A percentile compares a stretch with the other conserved stretches of the same genome.
Conservation (phyloP, 2,797 vertebrate genomes). For the Okamejei kenojei region DNA sequence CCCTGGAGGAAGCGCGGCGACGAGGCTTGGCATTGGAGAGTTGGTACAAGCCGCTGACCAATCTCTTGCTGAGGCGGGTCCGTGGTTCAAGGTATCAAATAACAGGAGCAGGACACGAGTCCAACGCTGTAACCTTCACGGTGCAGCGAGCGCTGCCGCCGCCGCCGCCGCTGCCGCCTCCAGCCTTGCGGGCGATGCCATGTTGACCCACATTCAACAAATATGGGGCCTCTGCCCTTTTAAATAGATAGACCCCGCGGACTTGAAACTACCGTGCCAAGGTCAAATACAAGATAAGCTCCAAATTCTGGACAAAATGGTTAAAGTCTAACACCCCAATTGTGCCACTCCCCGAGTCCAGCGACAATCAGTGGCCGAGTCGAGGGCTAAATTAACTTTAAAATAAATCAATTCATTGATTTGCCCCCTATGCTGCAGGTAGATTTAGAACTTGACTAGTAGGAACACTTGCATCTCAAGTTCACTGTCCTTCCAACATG, state of each 20-base stretch:
- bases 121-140: background rate
- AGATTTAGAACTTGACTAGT: background rate
- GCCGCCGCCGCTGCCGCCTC: background rate
- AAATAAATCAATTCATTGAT: too few species aligned
- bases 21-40: background rate
- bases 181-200: background rate
- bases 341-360: background rate
- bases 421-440: background rate
- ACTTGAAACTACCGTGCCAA: background rate
- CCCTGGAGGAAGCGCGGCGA: background rate
- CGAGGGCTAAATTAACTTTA: too few species aligned
- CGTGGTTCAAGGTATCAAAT: background rate
- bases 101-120: background rate
- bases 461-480: background rate
- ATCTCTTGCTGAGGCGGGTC: background rate
- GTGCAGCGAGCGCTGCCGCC: too few species aligned
- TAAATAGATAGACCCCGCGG: background rate
- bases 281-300: background rate
- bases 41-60: background rate
- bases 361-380: too few species aligned
- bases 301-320: background rate
- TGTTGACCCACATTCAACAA: background rate
- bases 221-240: background rate
- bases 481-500: background rate
- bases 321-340: background rate